Evolutionary conservation across 1,140 invertebrate species (phyloP), one percentile per base, ranked within the genome.

Genomic region (Rhagoletis pomonella): DNA sequence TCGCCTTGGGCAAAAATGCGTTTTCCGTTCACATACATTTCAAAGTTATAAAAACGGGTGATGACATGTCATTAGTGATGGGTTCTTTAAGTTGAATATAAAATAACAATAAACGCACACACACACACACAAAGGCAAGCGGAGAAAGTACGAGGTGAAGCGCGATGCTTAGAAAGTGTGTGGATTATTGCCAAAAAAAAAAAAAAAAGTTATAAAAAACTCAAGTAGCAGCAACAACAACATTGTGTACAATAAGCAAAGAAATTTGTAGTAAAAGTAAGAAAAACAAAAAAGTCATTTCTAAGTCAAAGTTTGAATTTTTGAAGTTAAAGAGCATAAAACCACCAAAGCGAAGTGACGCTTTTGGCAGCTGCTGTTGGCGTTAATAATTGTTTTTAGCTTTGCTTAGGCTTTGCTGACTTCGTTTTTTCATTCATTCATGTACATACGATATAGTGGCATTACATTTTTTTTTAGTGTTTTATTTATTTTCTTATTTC

Each of bases 41-140:
- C 50, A 81, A 55, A 55, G 9, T 17, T 19, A 29, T 81, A 9
- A 47, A 81, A 81, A 81, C 19, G 3, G 12, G 17, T 55, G 47
- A 81, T 50, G n/a, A 9, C 7, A 47, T 81, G 47, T 81, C 73
- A 81, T 55, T 55, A 81, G 47, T 81, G 47, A 44, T 73, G 39
- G 4, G 42, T 73, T 81, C 44, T 81, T 81, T 81, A 7, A 9
- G 73, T 14, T 81, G 47, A 29, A 29, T 17, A 42, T n/a, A 4
- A 50, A 77, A 50, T 50, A 4, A 50, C 12, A 1, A 77, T 6
- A 77, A 3, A 4, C 17, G n/a, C 44, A 7, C 69, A 77, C 47
- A 77, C 7, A n/a, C 14, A 19, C 47, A 55, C 4, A 5, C 64
- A 39, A 67, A 62, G 1, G 17, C 17, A 69, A 4, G 4, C 14